These are phyloP conservation scores for Notoglanidium macrostoma DNA, from an alignment of 2,797 vertebrate species.

Conservation along the genomic window DNA sequence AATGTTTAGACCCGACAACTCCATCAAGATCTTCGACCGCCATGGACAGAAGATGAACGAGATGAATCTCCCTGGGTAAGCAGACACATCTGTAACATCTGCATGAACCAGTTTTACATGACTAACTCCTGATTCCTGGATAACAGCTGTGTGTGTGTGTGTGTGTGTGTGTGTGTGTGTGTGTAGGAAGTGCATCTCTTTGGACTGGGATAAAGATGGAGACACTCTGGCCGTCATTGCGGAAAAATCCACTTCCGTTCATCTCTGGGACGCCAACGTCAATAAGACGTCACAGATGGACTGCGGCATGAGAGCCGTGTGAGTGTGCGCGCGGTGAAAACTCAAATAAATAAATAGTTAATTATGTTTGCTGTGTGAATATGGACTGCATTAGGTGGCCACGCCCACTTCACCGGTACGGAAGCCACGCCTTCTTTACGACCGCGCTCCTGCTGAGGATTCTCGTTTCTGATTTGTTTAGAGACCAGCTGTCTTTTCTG, in stretches of 20 bases:
- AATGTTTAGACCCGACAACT: slow-evolving; percentile 79
- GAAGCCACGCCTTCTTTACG: background rate
- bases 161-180: slow-evolving; percentile 17
- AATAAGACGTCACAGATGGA: slow-evolving; percentile 91
- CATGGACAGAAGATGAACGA: slow-evolving; percentile 94
- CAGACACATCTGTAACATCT: slow-evolving; percentile 46
- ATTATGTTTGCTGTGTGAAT: background rate
- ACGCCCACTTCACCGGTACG: background rate
- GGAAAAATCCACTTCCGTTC: slow-evolving; percentile 87
- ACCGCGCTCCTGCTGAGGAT: background rate
- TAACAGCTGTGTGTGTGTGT: background rate
- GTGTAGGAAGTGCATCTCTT: slow-evolving; percentile 78
- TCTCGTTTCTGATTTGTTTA: slow-evolving; percentile 65
- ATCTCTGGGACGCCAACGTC: slow-evolving; percentile 93
- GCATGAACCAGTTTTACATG: background rate
- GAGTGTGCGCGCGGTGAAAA: background rate
- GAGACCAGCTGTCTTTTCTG: slow-evolving; percentile 91
- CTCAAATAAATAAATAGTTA: background rate
- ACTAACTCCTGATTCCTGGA: background rate
- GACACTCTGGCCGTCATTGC: slow-evolving; percentile 91
- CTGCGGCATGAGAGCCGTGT: slow-evolving; percentile 86
- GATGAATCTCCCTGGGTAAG: slow-evolving; percentile 88
- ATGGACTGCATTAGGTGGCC: background rate
- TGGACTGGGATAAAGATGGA: slow-evolving; percentile 98
- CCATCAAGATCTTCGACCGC: slow-evolving; percentile 95